Conservation (phyloP, 2,113 vertebrate species). For the Ctenodactylus gundi region DNA sequence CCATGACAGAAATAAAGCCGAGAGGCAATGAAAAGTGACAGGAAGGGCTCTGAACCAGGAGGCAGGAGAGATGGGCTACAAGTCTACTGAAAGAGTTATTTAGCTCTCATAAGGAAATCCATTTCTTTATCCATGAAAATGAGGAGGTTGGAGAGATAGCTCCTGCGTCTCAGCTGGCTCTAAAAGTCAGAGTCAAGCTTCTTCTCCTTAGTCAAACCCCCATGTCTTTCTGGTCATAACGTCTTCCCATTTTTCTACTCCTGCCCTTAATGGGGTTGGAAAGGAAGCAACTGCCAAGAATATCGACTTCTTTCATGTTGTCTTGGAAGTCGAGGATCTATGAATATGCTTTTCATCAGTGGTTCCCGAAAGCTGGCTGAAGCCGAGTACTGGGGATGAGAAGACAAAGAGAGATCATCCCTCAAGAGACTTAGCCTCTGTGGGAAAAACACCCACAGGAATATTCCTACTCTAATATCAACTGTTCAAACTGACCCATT, state of each 20-base stretch:
- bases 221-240: not conserved
- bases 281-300: not conserved
- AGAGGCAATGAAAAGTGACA: not conserved
- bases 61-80: not conserved
- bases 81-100: not conserved
- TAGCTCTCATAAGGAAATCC: not conserved
- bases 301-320: not conserved
- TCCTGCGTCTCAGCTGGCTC: not conserved
- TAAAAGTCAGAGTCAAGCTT: not conserved
- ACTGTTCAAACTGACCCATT: not conserved
- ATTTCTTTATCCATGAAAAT: not conserved
- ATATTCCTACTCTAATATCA: not conserved
- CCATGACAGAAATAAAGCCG: not conserved
- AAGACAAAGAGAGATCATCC: not conserved
- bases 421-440: not conserved
- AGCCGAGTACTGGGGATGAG: not conserved
- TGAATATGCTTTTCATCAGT: not conserved
- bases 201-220: not conserved
- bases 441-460: not conserved
- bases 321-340: not conserved
- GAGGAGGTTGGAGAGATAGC: not conserved
- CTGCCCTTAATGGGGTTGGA: not conserved
- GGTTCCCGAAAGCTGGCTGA: not conserved
- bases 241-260: not conserved
- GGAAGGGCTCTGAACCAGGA: not conserved